Evolutionary conservation across 1,140 invertebrate genomes (phyloP).

Genomic region (Drosophila takahashii): DNA sequence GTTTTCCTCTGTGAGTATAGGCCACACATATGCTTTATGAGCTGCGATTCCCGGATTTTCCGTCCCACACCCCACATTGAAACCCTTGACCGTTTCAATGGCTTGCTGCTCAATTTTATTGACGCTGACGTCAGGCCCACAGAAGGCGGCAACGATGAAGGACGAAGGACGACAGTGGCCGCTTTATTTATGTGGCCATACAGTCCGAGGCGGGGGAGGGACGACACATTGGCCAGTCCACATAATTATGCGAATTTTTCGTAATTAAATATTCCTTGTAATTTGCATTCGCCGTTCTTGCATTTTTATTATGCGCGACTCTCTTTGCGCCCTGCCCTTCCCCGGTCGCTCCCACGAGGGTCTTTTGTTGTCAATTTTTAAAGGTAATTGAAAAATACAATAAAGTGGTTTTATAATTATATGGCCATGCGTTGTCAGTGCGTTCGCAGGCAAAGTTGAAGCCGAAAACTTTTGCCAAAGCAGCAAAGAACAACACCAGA

Average conservation of each 20-base stretch:
- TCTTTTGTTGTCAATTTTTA: constrained; percentile 81
- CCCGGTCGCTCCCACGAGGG: constrained; percentile 24
- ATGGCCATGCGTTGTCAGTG: constrained; percentile 13
- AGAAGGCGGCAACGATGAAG: constrained; percentile 16
- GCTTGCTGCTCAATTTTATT: constrained; percentile 58
- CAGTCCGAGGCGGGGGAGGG: constrained; percentile 14
- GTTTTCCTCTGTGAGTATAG: background rate
- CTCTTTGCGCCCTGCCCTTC: background rate
- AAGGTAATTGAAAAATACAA: constrained; percentile 83
- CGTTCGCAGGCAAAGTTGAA: constrained; percentile 40
- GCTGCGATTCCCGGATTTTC: constrained; percentile 15
- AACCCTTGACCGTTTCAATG: constrained; percentile 53
- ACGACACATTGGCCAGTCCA: constrained; percentile 50
- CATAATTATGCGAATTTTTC: constrained; percentile 82
- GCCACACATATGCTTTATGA: constrained; percentile 22
- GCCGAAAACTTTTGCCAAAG: constrained; percentile 62
- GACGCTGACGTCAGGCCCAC: constrained; percentile 46
- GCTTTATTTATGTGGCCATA: constrained; percentile 75
- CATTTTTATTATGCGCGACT: constrained; percentile 58
- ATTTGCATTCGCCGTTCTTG: constrained; percentile 71
- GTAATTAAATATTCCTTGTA: constrained; percentile 83
- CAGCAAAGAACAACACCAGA: constrained; percentile 56
- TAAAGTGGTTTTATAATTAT: constrained; percentile 79
- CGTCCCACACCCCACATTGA: background rate
- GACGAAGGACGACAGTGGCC: constrained; percentile 28